Conservation (phyloP, 2,113 vertebrate genomes). For the Rhabdomys dilectus region DNA sequence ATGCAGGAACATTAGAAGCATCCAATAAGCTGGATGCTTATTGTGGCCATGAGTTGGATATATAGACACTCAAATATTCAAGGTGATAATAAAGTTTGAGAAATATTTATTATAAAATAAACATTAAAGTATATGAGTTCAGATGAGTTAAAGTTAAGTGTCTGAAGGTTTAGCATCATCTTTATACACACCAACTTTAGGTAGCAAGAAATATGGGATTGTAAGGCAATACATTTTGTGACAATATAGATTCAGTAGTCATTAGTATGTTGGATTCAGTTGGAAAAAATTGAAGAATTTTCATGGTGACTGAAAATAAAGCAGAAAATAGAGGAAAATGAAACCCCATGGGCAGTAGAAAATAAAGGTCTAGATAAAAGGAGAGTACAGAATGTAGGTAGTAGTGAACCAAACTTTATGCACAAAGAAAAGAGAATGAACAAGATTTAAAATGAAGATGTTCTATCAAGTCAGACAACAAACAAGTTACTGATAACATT, state of each 20-base stretch:
- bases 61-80: background rate
- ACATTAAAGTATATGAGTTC: background rate
- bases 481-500: background rate
- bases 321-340: background rate
- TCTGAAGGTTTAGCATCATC: background rate
- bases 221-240: background rate
- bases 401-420: background rate
- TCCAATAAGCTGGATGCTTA: background rate
- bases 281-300: background rate
- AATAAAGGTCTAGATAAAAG: constrained; percentile 17
- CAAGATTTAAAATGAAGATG: constrained; percentile 12
- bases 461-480: background rate
- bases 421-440: background rate
- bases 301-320: background rate
- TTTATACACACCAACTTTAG: background rate
- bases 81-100: background rate
- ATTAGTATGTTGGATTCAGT: background rate
- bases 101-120: background rate
- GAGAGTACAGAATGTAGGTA: background rate
- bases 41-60: background rate
- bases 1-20: background rate
- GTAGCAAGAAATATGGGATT: background rate
- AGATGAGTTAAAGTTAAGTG: background rate
- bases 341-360: background rate
- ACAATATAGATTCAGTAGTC: background rate